These are phyloP conservation scores for Ciconia nigra DNA, from an alignment of 2,797 vertebrate genomes.

Conservation along the genomic window DNA sequence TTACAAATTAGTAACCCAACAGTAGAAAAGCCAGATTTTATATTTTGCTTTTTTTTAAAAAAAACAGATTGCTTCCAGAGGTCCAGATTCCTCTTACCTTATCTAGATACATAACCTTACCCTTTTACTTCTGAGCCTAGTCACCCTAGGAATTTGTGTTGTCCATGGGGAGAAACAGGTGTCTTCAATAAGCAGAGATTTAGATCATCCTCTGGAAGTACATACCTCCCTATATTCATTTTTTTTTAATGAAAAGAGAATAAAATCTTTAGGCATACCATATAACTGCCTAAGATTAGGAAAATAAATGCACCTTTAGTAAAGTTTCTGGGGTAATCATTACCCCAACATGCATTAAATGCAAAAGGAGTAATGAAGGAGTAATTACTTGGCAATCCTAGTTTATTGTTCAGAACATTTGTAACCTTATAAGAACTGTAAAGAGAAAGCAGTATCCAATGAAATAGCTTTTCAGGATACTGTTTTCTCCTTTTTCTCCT, in stretches of 20 bases:
- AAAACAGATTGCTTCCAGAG: not conserved
- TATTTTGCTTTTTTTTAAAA: not conserved
- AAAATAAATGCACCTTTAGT: not conserved
- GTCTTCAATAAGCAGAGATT: not conserved
- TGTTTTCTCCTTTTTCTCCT: not conserved
- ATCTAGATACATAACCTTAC: not conserved
- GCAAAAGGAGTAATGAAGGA: not conserved
- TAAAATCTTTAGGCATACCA: not conserved
- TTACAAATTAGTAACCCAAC: fast-evolving
- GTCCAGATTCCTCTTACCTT: not conserved
- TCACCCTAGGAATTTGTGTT: not conserved
- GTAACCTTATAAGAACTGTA: not conserved
- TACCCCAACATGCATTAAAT: not conserved
- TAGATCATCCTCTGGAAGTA: not conserved
- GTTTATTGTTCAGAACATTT: constrained; percentile 25
- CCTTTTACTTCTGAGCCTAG: not conserved
- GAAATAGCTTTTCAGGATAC: not conserved
- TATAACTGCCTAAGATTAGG: not conserved
- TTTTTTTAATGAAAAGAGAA: not conserved
- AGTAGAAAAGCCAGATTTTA: not conserved
- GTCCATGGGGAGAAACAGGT: not conserved
- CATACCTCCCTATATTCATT: not conserved
- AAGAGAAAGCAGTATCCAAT: not conserved
- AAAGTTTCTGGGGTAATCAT: not conserved
- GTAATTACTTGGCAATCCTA: not conserved